Conservation (phyloP, 2,113 vertebrate genomes). For the Excalfactoria chinensis region DNA sequence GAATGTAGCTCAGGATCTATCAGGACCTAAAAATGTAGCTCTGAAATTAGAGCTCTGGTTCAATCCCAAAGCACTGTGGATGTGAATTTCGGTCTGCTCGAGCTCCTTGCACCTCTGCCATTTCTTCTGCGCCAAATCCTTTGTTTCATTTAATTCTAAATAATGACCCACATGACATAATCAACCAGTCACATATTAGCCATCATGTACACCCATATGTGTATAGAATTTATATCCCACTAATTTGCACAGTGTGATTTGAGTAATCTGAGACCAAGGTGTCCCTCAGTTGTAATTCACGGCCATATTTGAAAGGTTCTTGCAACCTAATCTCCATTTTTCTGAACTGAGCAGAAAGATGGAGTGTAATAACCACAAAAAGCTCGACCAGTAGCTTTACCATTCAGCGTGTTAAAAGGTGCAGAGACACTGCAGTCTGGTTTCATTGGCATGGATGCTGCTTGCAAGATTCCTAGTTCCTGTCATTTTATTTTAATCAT, state of each 20-base stretch:
- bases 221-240: background rate
- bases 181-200: background rate
- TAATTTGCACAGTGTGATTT: background rate
- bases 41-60: background rate
- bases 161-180: background rate
- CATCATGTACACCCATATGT: no score
- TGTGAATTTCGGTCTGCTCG: background rate
- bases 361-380: background rate
- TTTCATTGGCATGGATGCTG: background rate
- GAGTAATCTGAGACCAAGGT: background rate
- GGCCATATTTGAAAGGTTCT: background rate
- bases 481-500: background rate
- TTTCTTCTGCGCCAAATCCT: background rate
- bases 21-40: background rate
- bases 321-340: background rate
- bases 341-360: background rate
- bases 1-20: background rate
- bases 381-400: background rate
- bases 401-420: background rate
- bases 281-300: background rate
- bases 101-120: background rate
- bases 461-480: background rate
- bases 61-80: background rate
- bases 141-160: background rate
- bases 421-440: background rate